Conservation (phyloP, 2,113 vertebrate species). For the Brachionichthys hirsutus region DNA sequence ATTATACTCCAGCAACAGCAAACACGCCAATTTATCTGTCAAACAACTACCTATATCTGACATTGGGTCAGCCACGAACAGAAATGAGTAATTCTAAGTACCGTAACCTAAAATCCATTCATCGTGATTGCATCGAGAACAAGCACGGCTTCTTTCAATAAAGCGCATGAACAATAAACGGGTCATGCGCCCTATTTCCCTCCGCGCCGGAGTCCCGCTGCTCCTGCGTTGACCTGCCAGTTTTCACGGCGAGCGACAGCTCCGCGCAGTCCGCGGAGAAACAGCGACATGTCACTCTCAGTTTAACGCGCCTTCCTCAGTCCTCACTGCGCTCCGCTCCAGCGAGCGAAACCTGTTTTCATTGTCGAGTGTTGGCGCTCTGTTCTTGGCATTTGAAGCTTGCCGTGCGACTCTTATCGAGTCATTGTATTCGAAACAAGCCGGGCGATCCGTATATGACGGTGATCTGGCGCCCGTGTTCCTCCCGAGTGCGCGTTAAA, state of each 20-base stretch:
- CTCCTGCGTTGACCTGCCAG: conserved; percentile 15
- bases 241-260: conserved; percentile 28
- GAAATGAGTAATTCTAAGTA: too few species aligned
- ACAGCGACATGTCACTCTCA: conserved; percentile 49
- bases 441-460: too few species aligned
- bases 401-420: background rate
- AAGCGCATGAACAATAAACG: background rate
- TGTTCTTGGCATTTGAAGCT: conserved; percentile 27
- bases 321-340: too few species aligned
- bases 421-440: conserved; percentile 4
- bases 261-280: conserved; percentile 27
- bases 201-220: background rate
- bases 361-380: conserved; percentile 33
- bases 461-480: background rate
- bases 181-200: background rate
- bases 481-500: background rate
- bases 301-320: conserved; percentile 44
- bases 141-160: too few species aligned
- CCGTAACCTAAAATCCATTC: too few species aligned
- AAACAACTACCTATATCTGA: too few species aligned
- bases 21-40: too few species aligned
- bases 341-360: conserved; percentile 37
- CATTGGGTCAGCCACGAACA: too few species aligned
- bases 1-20: too few species aligned
- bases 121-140: too few species aligned